These are phyloP conservation scores for Dryas iulia DNA, from an alignment of 1,140 invertebrate genomes.

Conservation along the genomic window DNA sequence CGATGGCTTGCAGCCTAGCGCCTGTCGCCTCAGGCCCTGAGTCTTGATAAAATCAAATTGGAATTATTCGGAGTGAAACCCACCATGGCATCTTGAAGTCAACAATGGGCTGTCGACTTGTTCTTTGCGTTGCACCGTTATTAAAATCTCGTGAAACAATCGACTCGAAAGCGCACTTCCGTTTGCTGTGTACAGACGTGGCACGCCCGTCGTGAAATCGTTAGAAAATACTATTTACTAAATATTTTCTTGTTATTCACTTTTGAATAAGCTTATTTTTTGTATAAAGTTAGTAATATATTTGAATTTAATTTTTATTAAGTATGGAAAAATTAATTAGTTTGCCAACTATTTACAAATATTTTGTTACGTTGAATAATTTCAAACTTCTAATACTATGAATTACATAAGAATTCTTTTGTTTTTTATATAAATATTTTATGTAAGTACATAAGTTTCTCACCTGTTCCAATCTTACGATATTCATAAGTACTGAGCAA, in stretches of 20 bases:
- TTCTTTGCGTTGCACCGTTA: slow-evolving; percentile 78
- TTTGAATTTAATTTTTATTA: too few relatives aligned
- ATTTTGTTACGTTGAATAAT: too few relatives aligned
- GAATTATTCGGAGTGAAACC: slow-evolving; percentile 51
- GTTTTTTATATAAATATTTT: not conserved
- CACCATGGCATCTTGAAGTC: slow-evolving; percentile 61
- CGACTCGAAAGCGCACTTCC: slow-evolving; percentile 77
- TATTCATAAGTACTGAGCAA: not conserved
- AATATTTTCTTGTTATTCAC: not conserved
- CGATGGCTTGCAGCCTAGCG: slow-evolving; percentile 19
- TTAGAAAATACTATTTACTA: slow-evolving; percentile 9
- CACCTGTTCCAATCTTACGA: not conserved
- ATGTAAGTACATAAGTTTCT: not conserved
- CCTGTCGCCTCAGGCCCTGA: slow-evolving; percentile 30
- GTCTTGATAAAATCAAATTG: slow-evolving; percentile 56
- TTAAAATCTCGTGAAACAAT: slow-evolving; percentile 81
- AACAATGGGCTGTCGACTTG: slow-evolving; percentile 71
- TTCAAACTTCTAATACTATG: too few relatives aligned
- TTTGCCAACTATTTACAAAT: too few relatives aligned
- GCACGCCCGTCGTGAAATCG: slow-evolving; percentile 9
- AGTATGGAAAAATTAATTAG: not conserved
- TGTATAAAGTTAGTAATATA: too few relatives aligned
- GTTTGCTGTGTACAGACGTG: slow-evolving; percentile 46
- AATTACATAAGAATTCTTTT: too few relatives aligned
- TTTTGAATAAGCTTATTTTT: too few relatives aligned